A percentile compares a stretch with the other conserved stretches of the same genome.
Evolutionary conservation across 1,140 invertebrate genomes (phyloP).

Genomic region (Asbolus verrucosus): DNA sequence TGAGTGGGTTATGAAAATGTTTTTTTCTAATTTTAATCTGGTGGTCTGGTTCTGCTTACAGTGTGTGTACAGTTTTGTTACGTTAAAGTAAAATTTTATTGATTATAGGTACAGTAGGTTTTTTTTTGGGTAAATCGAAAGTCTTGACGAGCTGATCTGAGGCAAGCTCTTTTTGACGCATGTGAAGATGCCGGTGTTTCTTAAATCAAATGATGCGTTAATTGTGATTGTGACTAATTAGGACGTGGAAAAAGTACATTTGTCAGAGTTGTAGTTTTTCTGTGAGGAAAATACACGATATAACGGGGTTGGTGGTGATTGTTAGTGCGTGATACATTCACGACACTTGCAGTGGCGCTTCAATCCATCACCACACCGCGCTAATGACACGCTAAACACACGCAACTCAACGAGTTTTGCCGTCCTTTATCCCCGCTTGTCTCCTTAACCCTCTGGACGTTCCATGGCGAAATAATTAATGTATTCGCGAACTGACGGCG

Average conservation of each 20-base stretch:
- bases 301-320: conserved; percentile 54
- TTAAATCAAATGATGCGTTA: neutral
- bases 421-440: conserved; percentile 41
- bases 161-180: too few relatives aligned
- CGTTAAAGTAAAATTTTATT: too few relatives aligned
- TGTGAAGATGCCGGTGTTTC: neutral
- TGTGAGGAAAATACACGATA: conserved; percentile 1
- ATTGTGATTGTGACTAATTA: conserved; percentile 29
- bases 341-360: conserved; percentile 60
- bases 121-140: too few relatives aligned
- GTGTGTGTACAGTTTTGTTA: too few relatives aligned
- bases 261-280: conserved; percentile 40
- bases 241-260: conserved; percentile 40
- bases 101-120: too few relatives aligned
- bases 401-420: conserved; percentile 54
- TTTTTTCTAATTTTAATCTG: too few relatives aligned
- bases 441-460: conserved; percentile 46
- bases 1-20: too few relatives aligned
- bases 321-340: conserved; percentile 61
- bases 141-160: too few relatives aligned
- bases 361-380: conserved; percentile 61
- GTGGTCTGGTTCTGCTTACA: too few relatives aligned
- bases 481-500: conserved; percentile 59
- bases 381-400: conserved; percentile 64
- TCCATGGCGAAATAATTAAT: conserved; percentile 58